Conservation (phyloP, 2,797 vertebrate species). For the Gymnoscopelus braueri region DNA sequence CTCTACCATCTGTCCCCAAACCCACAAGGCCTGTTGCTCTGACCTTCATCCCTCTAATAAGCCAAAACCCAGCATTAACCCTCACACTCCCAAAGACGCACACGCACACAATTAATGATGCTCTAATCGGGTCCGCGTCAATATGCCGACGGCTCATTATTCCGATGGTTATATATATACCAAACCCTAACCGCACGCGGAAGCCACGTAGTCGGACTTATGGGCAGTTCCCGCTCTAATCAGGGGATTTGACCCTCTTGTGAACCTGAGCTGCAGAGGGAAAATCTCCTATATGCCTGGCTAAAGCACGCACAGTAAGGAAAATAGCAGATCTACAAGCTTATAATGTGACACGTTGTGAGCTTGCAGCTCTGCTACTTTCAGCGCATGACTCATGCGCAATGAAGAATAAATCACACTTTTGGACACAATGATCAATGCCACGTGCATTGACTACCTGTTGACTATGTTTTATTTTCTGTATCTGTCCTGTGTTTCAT, state of each 20-base stretch:
- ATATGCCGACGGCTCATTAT: too few species aligned
- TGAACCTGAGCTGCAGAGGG: constrained; percentile 1
- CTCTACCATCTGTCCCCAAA: constrained; percentile 25
- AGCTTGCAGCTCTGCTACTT: too few species aligned
- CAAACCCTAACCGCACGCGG: too few species aligned
- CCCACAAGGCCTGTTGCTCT: constrained; percentile 20
- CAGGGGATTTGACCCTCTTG: constrained; percentile 47
- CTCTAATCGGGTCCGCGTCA: constrained; percentile 63
- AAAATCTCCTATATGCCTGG: constrained; percentile 14
- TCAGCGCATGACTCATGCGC: too few species aligned
- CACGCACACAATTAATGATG: constrained; percentile 22
- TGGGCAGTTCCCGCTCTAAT: too few species aligned
- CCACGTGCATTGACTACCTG: too few species aligned
- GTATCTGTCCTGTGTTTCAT: too few species aligned
- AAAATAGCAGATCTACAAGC: not conserved
- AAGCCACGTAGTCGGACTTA: too few species aligned
- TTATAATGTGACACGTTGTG: not conserved
- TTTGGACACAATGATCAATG: too few species aligned
- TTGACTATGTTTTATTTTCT: too few species aligned
- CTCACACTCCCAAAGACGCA: not conserved
- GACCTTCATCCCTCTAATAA: constrained; percentile 58
- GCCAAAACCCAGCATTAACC: constrained; percentile 58
- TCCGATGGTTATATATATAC: too few species aligned
- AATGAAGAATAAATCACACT: too few species aligned
- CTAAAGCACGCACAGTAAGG: not conserved